Base-by-base conservation (phyloP, 2,888 invertebrate species). In the Cerceris rybyensis region DNA sequence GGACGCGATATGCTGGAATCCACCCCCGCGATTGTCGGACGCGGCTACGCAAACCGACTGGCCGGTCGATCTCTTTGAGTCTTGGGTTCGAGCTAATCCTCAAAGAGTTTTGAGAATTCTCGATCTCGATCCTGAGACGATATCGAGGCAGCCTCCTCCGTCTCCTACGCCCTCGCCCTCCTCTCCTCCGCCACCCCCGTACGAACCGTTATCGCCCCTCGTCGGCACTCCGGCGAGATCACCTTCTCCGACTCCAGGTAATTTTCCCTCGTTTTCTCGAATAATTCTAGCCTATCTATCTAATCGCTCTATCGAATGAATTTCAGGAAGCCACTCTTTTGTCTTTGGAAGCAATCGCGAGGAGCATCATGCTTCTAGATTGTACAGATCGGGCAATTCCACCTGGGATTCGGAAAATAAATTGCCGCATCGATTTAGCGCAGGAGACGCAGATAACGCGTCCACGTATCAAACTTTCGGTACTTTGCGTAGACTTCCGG, bases 1-100 rank as follows among this genome's bases (percentile, higher is more conserved):
- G 0, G 97, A 97, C 88, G 96, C 97, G 81, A 96, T 97, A 92
- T 96, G 95, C 86, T 96, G 96, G 94, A 96, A 96, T 89, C 93
- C 89, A n/a, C 88, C 90, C 9, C 83, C 84, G 9, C 84, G 91
- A 76, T 82, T 91, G 60, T 83, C 88, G 49, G 93, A 93, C 60
- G 89, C 88, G 2, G 90, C 92, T 57, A 95, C 95, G 11, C 96
- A 96, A 92, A 96, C 96, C 4, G 95, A 95, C 80, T 93, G 94
- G 82, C 94, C 94, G 80, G 93, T 94, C 9, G 95, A 95, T 84
- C 91, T 94, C 70, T 93, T 96, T 63, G 94, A 95, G 57, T 93
- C 94, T 73, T 96, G 95, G 91, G 95, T 97, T 55, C 93, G 95
- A 88, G 95, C 96, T 80, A 96, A 97, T 93, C 96, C 96, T 0